Conservation (phyloP, 2,888 invertebrate species). For the Didymodactylos carnosus region DNA sequence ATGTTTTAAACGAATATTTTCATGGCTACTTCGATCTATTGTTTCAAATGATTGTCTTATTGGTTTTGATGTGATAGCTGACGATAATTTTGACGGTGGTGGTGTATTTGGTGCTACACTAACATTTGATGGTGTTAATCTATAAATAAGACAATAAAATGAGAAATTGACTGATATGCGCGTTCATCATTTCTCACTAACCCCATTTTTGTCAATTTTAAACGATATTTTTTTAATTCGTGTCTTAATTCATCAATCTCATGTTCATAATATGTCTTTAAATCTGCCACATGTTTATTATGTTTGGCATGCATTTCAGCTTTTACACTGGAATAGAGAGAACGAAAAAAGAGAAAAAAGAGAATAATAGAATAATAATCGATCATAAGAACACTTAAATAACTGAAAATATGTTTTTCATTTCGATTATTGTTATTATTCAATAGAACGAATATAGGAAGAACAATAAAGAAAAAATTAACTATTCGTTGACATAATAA, state of each 20-base stretch:
- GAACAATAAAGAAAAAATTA: no score
- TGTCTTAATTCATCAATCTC: constrained; percentile 21
- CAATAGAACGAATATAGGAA: no score
- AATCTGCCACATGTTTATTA: constrained; percentile 23
- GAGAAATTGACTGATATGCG: no score
- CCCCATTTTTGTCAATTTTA: neutral
- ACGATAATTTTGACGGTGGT: no score
- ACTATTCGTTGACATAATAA: no score
- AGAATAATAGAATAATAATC: neutral
- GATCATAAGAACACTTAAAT: no score
- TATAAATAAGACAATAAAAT: neutral
- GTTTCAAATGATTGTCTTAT: neutral
- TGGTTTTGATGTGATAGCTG: neutral
- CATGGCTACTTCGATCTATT: neutral
- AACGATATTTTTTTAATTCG: constrained; percentile 15
- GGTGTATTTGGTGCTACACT: no score
- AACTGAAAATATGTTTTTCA: no score
- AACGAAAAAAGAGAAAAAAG: neutral
- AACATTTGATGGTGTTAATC: no score
- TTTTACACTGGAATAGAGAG: constrained; percentile 18
- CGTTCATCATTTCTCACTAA: no score
- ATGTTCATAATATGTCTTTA: constrained; percentile 24
- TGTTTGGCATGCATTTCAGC: constrained; percentile 23
- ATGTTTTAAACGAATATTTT: neutral
- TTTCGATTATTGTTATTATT: no score